These are phyloP conservation scores for Chaetodon trifascialis DNA, from an alignment of 2,113 vertebrate species.

Conservation along the genomic window DNA sequence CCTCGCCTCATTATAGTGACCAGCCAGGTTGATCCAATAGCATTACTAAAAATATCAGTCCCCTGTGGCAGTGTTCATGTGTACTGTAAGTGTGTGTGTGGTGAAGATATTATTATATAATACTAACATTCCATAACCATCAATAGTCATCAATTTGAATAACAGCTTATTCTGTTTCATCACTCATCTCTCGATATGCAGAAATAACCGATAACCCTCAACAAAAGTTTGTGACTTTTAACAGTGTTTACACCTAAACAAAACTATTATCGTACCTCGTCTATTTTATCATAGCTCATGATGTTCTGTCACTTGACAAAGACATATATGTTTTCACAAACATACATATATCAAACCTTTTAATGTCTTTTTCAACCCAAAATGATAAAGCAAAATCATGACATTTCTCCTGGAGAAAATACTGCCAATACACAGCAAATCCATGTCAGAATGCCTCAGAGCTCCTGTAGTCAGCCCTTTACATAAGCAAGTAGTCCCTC, in stretches of 20 bases:
- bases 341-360: too few relatives aligned
- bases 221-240: neutral
- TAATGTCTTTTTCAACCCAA: too few relatives aligned
- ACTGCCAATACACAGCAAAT: too few relatives aligned
- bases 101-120: neutral
- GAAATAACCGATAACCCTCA: neutral
- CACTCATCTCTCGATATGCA: neutral
- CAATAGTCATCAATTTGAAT: neutral
- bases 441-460: too few relatives aligned
- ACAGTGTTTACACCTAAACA: neutral
- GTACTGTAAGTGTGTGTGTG: neutral
- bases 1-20: conserved; percentile 62
- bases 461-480: too few relatives aligned
- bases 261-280: neutral
- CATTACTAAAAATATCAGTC: conserved; percentile 59
- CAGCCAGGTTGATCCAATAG: conserved; percentile 54
- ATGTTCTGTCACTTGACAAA: too few relatives aligned
- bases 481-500: too few relatives aligned
- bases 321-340: too few relatives aligned
- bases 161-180: neutral
- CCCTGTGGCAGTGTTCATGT: neutral
- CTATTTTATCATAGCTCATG: too few relatives aligned
- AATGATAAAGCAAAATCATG: too few relatives aligned
- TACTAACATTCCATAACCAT: neutral
- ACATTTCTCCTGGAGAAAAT: too few relatives aligned